phyloP scores from a whole-genome alignment of 1,140 invertebrate species.

The Nautilus pompilius region DNA sequence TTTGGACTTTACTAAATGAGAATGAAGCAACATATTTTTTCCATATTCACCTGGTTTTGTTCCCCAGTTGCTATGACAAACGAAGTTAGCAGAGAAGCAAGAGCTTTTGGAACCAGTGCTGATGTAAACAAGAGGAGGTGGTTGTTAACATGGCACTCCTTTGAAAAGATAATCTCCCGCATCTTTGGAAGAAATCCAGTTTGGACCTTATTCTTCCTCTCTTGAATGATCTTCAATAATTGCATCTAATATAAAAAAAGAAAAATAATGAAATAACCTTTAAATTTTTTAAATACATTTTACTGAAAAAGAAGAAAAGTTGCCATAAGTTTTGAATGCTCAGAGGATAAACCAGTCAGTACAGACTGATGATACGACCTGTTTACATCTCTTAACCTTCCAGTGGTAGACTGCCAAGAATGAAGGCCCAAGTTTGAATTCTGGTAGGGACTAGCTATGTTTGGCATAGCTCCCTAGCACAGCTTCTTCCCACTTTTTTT shows the following conservation, averaged over 20 bases:
- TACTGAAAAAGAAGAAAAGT: conserved; percentile 11
- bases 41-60: conserved; percentile 17
- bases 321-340: no score
- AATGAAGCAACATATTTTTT: no score
- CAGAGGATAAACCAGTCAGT: neutral
- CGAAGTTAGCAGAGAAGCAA: conserved; percentile 29
- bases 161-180: neutral
- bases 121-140: conserved; percentile 35
- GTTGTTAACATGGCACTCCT: conserved; percentile 23
- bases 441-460: no score
- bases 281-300: conserved; percentile 18
- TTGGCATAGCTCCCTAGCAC: no score
- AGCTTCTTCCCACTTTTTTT: no score
- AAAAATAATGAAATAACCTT: conserved; percentile 2
- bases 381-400: no score
- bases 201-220: neutral
- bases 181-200: conserved; percentile 8
- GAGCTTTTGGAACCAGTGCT: conserved; percentile 33
- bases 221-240: conserved; percentile 3
- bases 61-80: conserved; percentile 19
- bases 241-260: neutral
- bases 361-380: no score
- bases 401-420: no score
- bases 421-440: no score
- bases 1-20: no score